phyloP scores from a whole-genome alignment of 2,888 invertebrate species.

The Tinea trinotella region DNA sequence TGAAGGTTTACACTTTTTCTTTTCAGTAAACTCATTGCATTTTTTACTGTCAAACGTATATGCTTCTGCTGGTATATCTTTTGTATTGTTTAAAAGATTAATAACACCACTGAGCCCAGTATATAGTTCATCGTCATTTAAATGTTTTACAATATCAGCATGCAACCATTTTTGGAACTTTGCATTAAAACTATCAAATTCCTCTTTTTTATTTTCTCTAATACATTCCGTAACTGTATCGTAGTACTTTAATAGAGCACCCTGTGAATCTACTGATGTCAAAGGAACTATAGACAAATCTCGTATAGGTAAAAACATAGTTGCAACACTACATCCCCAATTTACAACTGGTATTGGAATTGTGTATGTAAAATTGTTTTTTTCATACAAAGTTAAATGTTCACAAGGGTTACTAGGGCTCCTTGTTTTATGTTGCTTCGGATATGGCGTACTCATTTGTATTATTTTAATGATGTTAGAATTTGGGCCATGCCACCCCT shows the following conservation, averaged over 20 bases:
- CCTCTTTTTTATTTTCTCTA: conserved; percentile 34
- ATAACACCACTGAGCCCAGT: conserved; percentile 67
- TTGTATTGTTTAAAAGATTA: conserved; percentile 38
- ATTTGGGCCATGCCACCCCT: conserved; percentile 64
- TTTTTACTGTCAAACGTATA: conserved; percentile 8
- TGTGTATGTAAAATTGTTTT: conserved; percentile 30
- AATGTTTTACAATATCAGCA: conserved; percentile 60
- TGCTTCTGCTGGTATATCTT: conserved; percentile 24
- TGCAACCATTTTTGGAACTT: conserved; percentile 70
- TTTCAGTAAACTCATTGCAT: not conserved
- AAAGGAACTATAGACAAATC: conserved; percentile 37
- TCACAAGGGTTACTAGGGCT: conserved; percentile 35
- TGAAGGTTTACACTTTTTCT: not conserved
- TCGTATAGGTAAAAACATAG: conserved; percentile 76
- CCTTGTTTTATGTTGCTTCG: conserved; percentile 26
- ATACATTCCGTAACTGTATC: conserved; percentile 67
- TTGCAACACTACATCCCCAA: conserved; percentile 59
- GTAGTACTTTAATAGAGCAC: conserved; percentile 71
- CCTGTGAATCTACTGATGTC: conserved; percentile 34
- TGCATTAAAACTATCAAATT: conserved; percentile 55
- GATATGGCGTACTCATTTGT: conserved; percentile 33
- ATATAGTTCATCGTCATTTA: conserved; percentile 75
- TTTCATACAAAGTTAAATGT: conserved; percentile 42
- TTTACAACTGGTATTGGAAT: conserved; percentile 74
- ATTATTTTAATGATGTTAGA: conserved; percentile 33